Percentiles rank a stretch among this genome's conserved stretches.
Evolutionary conservation across 2,888 invertebrate species (phyloP).

Genomic region (Apamea anceps): DNA sequence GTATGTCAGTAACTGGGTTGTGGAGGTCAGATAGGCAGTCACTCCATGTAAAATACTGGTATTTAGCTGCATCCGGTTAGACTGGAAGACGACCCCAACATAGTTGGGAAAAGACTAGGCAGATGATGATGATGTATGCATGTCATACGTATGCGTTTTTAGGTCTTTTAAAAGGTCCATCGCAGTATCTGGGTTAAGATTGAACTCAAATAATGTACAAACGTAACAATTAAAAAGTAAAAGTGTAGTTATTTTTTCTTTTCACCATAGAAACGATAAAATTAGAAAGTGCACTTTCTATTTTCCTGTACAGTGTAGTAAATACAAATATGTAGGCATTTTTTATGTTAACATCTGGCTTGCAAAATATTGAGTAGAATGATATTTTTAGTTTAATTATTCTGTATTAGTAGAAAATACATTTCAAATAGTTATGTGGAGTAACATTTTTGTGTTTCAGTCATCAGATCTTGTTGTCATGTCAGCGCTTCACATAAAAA

Average conservation of each 20-base stretch:
- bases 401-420: background rate
- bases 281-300: conserved; percentile 50
- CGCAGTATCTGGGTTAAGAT: background rate
- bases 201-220: background rate
- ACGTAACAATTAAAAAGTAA: conserved; percentile 25
- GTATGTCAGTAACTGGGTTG: no score
- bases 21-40: no score
- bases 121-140: no score
- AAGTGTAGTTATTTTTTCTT: conserved; percentile 18
- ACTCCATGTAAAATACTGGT: no score
- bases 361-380: no score
- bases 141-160: rapidly evolving
- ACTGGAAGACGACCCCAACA: no score
- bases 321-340: background rate
- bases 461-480: background rate
- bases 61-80: no score
- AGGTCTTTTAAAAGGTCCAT: no score
- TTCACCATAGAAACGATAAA: background rate
- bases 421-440: background rate
- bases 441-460: background rate
- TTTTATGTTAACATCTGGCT: background rate
- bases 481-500: background rate
- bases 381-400: background rate
- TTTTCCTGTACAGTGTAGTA: background rate
- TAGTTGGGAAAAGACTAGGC: no score